phyloP scores from a whole-genome alignment of 2,888 invertebrate species.

The Dryocosmus kuriphilus region DNA sequence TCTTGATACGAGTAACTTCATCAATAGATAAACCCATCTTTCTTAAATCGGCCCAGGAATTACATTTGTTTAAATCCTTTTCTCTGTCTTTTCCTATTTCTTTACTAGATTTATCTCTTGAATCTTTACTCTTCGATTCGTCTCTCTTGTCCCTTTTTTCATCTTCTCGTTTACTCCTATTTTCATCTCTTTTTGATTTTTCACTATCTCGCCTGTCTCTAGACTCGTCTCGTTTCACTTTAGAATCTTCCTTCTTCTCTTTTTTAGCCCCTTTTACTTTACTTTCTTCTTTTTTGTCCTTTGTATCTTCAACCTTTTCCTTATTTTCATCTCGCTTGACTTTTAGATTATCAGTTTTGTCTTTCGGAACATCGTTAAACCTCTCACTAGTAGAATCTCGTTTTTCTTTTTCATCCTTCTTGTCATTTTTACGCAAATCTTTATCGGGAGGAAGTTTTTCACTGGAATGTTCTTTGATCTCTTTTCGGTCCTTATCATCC shows the following conservation, averaged over 20 bases:
- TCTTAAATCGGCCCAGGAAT: conserved; percentile 68
- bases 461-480: conserved; percentile 49
- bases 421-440: conserved; percentile 51
- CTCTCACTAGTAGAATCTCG: conserved; percentile 45
- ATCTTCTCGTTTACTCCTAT: conserved; percentile 57
- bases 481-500: conserved; percentile 46
- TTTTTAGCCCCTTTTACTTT: conserved; percentile 56
- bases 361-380: conserved; percentile 53
- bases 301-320: conserved; percentile 56
- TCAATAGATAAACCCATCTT: conserved; percentile 62
- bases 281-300: conserved; percentile 54
- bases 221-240: conserved; percentile 44
- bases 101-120: conserved; percentile 52
- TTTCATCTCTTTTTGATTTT: conserved; percentile 55
- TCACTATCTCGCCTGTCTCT: conserved; percentile 53
- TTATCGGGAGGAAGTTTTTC: conserved; percentile 44
- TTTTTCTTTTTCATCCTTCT: conserved; percentile 54
- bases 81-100: conserved; percentile 64
- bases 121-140: conserved; percentile 49
- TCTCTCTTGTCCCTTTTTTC: conserved; percentile 52
- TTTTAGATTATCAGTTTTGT: conserved; percentile 53
- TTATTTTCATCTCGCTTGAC: conserved; percentile 57
- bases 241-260: conserved; percentile 51
- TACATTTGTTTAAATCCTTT: conserved; percentile 62
- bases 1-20: conserved; percentile 62